Evolutionary conservation across 1,140 invertebrate genomes (phyloP).

Genomic region (Ectropis grisescens): DNA sequence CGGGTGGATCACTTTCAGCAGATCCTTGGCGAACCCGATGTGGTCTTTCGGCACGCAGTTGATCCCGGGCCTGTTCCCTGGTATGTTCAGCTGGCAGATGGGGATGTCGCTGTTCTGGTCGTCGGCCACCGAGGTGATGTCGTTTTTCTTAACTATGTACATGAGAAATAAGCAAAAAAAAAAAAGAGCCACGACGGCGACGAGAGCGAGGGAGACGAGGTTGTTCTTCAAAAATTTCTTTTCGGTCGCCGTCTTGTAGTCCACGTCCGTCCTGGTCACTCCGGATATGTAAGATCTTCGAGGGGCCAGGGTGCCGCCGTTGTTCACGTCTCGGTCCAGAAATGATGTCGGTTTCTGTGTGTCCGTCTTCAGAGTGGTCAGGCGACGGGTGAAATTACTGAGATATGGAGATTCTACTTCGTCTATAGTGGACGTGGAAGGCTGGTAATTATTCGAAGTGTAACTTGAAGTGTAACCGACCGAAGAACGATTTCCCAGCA

Average conservation of each 20-base stretch:
- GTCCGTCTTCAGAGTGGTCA: conserved; percentile 71
- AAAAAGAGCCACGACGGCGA: conserved; percentile 74
- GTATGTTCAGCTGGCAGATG: conserved; percentile 62
- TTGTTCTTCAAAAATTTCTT: conserved; percentile 72
- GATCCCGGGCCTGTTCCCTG: conserved; percentile 63
- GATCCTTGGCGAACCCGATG: conserved; percentile 70
- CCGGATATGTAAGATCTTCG: conserved; percentile 48
- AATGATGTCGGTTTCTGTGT: conserved; percentile 28
- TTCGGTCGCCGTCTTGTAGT: conserved; percentile 62
- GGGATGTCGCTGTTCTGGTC: conserved; percentile 71
- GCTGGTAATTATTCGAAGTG: conserved; percentile 40
- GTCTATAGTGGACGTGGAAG: conserved; percentile 42
- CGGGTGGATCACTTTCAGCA: conserved; percentile 73
- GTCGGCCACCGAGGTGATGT: conserved; percentile 57
- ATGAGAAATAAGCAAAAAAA: conserved; percentile 76
- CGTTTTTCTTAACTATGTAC: conserved; percentile 75
- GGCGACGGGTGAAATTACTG: conserved; percentile 75
- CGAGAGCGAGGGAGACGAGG: conserved; percentile 74
- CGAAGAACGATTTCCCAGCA: too few species aligned
- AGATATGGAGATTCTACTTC: conserved; percentile 75
- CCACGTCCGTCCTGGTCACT: conserved; percentile 49
- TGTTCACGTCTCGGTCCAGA: conserved; percentile 46
- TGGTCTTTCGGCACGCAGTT: conserved; percentile 74
- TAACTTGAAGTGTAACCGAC: conserved; percentile 39
- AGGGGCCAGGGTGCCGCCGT: conserved; percentile 42